Evolutionary conservation across 2,113 vertebrate species (phyloP).

Genomic region (Odontophorus gujanensis): DNA sequence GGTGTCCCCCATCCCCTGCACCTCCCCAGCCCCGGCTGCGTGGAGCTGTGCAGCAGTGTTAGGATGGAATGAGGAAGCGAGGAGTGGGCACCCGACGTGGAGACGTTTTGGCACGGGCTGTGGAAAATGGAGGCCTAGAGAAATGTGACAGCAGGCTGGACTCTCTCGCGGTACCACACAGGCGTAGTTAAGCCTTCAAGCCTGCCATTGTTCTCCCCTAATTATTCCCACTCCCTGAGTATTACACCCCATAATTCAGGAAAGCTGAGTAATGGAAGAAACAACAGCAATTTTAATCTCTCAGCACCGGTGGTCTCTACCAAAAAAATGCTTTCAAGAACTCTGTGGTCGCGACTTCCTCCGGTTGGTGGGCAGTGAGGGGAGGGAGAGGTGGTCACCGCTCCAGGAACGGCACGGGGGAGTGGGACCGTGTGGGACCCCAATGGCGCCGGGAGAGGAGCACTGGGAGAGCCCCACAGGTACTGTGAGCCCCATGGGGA

Average conservation of each 20-base stretch:
- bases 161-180: constrained; percentile 57
- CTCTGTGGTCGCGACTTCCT: constrained; percentile 65
- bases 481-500: not conserved
- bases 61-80: constrained; percentile 55
- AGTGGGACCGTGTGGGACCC: not conserved
- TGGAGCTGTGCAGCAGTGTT: rapidly evolving
- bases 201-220: constrained; percentile 75
- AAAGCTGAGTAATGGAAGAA: constrained; percentile 80
- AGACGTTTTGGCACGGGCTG: constrained; percentile 48
- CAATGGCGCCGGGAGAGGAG: not conserved
- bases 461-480: not conserved
- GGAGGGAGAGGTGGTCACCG: constrained; percentile 27
- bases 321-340: constrained; percentile 69
- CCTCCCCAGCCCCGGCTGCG: not conserved
- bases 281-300: constrained; percentile 77
- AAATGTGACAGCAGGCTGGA: constrained; percentile 62
- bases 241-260: constrained; percentile 81
- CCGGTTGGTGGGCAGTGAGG: constrained; percentile 41
- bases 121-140: constrained; percentile 65
- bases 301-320: constrained; percentile 76
- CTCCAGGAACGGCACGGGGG: not conserved
- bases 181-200: constrained; percentile 66
- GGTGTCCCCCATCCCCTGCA: not conserved
- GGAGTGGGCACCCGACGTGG: constrained; percentile 12
- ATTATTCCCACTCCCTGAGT: constrained; percentile 76